phyloP scores from a whole-genome alignment of 2,113 vertebrate species.

The Vombatus ursinus region DNA sequence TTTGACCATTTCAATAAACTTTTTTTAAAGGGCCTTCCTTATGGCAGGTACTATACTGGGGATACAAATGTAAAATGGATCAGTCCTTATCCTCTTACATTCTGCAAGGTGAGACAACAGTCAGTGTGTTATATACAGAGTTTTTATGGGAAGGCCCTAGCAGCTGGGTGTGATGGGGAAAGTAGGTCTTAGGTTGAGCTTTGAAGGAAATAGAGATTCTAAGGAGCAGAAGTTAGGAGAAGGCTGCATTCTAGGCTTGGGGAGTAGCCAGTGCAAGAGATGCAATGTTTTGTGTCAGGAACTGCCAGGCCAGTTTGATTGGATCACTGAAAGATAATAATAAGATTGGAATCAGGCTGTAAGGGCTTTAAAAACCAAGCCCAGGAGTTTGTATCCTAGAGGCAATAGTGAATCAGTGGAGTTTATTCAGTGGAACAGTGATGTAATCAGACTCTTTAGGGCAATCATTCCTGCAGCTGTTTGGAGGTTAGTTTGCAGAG shows the following conservation, averaged over 20 bases:
- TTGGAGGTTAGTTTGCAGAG: neutral
- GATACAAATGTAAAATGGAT: neutral
- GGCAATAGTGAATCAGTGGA: neutral
- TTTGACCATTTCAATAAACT: too few relatives aligned
- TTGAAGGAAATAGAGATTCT: neutral
- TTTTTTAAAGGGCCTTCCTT: neutral
- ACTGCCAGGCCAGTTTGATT: neutral
- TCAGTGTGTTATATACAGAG: neutral
- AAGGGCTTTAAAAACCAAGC: neutral
- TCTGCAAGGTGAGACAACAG: neutral
- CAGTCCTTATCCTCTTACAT: neutral
- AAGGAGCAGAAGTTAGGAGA: neutral
- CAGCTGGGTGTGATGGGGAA: neutral
- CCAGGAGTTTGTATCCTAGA: neutral
- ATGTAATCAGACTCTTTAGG: neutral
- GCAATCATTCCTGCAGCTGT: neutral
- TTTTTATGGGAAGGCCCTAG: neutral
- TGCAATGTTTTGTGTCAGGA: neutral
- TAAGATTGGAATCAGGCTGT: neutral
- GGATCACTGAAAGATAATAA: neutral
- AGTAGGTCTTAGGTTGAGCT: neutral
- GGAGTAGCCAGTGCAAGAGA: too few relatives aligned
- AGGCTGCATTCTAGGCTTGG: neutral
- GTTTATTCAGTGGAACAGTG: neutral
- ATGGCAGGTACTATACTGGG: neutral